phyloP scores from a whole-genome alignment of 1,140 invertebrate species.

The Pantala flavescens region DNA sequence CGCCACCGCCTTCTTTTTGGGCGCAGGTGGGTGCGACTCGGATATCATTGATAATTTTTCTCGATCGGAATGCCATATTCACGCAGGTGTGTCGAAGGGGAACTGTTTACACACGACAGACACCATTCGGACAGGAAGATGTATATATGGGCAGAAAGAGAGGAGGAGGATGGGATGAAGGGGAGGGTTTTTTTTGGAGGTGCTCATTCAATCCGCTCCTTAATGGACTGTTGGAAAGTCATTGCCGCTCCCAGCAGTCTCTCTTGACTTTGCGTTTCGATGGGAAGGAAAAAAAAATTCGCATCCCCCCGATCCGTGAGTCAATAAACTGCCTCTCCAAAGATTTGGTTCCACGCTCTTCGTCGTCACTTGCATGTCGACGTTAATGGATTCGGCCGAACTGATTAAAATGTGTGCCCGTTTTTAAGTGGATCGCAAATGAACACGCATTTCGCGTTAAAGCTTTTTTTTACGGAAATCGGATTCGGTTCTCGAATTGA shows the following conservation, averaged over 20 bases:
- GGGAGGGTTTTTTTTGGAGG: background rate
- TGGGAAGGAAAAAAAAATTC: background rate
- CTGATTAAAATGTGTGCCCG: background rate
- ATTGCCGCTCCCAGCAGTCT: background rate
- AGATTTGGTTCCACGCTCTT: background rate
- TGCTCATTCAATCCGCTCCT: slow-evolving; percentile 4
- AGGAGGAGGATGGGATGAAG: background rate
- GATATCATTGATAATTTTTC: too few species aligned
- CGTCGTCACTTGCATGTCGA: background rate
- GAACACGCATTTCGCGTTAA: too few species aligned
- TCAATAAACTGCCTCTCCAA: background rate
- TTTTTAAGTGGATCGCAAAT: background rate
- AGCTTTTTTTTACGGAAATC: too few species aligned
- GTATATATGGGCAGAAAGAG: too few species aligned
- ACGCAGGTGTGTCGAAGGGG: too few species aligned
- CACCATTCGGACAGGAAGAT: too few species aligned
- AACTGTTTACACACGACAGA: too few species aligned
- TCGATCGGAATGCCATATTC: too few species aligned
- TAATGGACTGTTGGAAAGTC: background rate
- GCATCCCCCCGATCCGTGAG: background rate
- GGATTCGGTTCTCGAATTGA: too few species aligned
- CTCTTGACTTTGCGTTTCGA: background rate
- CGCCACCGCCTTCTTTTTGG: too few species aligned
- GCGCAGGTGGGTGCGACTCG: too few species aligned
- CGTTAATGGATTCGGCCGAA: background rate